phyloP scores from a whole-genome alignment of 2,113 vertebrate genomes.

The Aspidoscelis tigris region DNA sequence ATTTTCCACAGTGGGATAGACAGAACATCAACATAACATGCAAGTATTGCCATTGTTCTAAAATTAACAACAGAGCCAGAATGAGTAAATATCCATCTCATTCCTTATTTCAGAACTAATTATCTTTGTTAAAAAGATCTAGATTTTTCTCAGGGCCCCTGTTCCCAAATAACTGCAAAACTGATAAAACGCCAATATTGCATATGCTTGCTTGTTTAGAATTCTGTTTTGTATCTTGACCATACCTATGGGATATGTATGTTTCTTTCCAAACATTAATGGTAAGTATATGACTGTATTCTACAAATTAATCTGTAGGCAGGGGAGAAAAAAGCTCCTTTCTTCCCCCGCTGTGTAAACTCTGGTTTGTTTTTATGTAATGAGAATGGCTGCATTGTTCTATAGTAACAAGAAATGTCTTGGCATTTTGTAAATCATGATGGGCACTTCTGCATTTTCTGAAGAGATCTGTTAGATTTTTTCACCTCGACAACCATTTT shows the following conservation, averaged over 20 bases:
- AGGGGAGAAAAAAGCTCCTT: neutral
- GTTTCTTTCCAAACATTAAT: neutral
- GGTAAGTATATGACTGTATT: neutral
- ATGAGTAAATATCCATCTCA: neutral
- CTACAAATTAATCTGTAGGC: neutral
- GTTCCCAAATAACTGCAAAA: neutral
- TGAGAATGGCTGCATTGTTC: neutral
- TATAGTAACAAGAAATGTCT: neutral
- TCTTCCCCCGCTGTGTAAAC: neutral
- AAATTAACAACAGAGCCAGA: neutral
- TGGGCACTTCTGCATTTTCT: slow-evolving; percentile 23
- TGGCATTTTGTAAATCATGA: slow-evolving; percentile 5
- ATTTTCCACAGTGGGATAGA: neutral
- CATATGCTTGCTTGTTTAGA: neutral
- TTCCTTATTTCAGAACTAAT: neutral
- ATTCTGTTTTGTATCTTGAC: slow-evolving; percentile 10
- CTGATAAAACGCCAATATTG: neutral
- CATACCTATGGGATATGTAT: neutral
- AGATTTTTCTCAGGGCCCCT: neutral
- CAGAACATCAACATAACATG: neutral
- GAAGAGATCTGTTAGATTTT: neutral
- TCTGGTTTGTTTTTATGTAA: neutral
- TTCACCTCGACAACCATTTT: slow-evolving; percentile 3
- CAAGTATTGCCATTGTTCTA: neutral
- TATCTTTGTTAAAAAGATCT: neutral